Evolutionary conservation across 2,113 vertebrate species (phyloP), one percentile per base, ranked within the genome.

Genomic region (Salminus brasiliensis): DNA sequence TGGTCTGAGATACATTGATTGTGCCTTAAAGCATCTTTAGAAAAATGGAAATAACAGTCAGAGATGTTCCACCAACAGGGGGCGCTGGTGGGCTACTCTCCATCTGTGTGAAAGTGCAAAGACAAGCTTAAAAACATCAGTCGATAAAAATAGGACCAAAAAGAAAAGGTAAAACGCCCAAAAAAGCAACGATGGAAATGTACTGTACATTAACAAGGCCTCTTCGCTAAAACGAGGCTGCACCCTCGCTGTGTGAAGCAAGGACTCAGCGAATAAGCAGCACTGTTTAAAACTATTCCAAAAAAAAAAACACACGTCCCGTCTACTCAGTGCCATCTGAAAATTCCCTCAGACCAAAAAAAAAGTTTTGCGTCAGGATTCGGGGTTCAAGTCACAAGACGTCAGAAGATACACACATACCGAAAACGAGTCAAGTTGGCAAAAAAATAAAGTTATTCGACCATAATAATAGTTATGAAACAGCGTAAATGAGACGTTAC

Each of bases 11-110:
- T 25, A 69, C 49, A 70, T 1, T n/a, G 69, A 60, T 72, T 41
- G 63, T 72, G 73, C 73, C 74, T 34, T 30, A 47, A 34, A 79
- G 76, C 73, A 72, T 82, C 49, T 76, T 47, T 77, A 59, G 10
- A 57, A 43, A 29, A 23, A 77, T 29, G 30, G 62, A 36, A 36
- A 67, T 39, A 25, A 27, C 30, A 55, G 25, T 49, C 88, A 86
- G 60, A 5, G 78, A 73, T 91, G 87, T n/a, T n/a, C n/a, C 84
- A 89, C 90, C 90, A 93, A 91, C 91, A 92, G 93, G 93, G 90
- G 36, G 29, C 2, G 53, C 43, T 67, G 69, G 32, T 12, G 67
- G 77, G 62, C n/a, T n/a, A n/a, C n/a, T 66, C 27, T 69, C 43
- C n/a, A n/a, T 27, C 23, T 47, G 55, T 43, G 57, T 53, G 73